A percentile compares a stretch with the other conserved stretches of the same genome.
Conservation (phyloP, 2,888 invertebrate species). For the Agrochola lychnidis region DNA sequence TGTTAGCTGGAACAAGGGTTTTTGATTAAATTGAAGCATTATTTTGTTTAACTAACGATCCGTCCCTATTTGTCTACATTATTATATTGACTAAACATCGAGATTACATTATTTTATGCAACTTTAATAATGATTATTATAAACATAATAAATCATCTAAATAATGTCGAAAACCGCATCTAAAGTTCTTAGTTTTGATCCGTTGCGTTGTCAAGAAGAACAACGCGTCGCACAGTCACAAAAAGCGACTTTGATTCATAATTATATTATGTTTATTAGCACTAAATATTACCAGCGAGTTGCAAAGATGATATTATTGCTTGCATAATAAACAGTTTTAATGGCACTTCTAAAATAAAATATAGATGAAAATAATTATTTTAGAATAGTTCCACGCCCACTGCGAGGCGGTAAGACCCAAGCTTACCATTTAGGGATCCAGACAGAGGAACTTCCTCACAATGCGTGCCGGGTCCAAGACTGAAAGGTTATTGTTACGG, state of each 20-base stretch:
- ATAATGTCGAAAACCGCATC: too few species aligned
- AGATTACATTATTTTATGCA: too few species aligned
- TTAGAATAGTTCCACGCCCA: not conserved
- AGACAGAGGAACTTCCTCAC: constrained; percentile 23
- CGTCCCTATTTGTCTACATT: too few species aligned
- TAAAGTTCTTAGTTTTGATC: too few species aligned
- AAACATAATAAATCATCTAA: too few species aligned
- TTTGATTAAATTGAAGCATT: constrained; percentile 10
- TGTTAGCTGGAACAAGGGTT: constrained; percentile 92
- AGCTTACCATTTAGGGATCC: not conserved
- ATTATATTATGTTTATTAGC: too few species aligned
- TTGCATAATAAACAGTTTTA: not conserved
- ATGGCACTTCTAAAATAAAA: not conserved
- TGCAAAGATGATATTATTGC: not conserved
- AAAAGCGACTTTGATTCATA: too few species aligned
- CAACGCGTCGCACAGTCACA: too few species aligned
- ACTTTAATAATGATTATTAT: too few species aligned
- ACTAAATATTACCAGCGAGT: not conserved
- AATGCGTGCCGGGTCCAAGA: constrained; percentile 24
- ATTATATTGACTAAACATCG: too few species aligned
- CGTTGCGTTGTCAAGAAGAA: too few species aligned
- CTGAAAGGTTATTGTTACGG: constrained; percentile 18
- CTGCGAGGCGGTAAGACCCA: not conserved
- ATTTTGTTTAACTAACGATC: too few species aligned
- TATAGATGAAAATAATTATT: not conserved